phyloP scores from a whole-genome alignment of 2,797 vertebrate genomes.

The Lerista edwardsae region DNA sequence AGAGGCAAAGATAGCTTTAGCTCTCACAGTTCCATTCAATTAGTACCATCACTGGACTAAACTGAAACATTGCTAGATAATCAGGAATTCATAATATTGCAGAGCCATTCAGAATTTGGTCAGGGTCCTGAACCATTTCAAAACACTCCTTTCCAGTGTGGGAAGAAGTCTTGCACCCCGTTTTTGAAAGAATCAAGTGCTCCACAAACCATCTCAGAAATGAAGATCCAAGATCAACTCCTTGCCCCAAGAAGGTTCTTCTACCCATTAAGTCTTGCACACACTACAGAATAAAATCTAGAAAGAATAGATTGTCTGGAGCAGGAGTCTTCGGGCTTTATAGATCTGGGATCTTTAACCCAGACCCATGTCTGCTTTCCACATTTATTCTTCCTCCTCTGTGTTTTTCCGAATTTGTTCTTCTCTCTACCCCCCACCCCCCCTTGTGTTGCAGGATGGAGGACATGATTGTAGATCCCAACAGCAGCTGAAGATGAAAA shows the following conservation, averaged over 20 bases:
- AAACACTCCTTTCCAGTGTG: slow-evolving; percentile 36
- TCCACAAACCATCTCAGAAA: not conserved
- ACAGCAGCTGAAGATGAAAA: not conserved
- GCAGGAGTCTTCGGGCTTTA: not conserved
- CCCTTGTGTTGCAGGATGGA: not conserved
- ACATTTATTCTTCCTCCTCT: not conserved
- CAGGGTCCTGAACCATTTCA: slow-evolving; percentile 3
- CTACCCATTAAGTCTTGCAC: not conserved
- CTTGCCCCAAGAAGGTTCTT: not conserved
- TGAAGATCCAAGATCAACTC: not conserved
- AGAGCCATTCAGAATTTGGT: not conserved
- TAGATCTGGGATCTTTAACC: not conserved
- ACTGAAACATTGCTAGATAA: not conserved
- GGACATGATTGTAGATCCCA: not conserved
- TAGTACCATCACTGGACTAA: not conserved
- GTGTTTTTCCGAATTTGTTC: not conserved
- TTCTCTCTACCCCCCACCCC: too few species aligned
- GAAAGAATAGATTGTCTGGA: not conserved
- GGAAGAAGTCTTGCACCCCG: not conserved
- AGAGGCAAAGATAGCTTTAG: slow-evolving; percentile 54
- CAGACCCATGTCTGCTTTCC: not conserved
- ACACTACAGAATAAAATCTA: not conserved
- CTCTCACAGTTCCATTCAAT: not conserved
- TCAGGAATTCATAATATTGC: not conserved
- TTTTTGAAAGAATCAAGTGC: not conserved